A percentile compares a stretch with the other conserved stretches of the same genome.
Conservation (phyloP, 2,797 vertebrate species). For the Characodon lateralis region DNA sequence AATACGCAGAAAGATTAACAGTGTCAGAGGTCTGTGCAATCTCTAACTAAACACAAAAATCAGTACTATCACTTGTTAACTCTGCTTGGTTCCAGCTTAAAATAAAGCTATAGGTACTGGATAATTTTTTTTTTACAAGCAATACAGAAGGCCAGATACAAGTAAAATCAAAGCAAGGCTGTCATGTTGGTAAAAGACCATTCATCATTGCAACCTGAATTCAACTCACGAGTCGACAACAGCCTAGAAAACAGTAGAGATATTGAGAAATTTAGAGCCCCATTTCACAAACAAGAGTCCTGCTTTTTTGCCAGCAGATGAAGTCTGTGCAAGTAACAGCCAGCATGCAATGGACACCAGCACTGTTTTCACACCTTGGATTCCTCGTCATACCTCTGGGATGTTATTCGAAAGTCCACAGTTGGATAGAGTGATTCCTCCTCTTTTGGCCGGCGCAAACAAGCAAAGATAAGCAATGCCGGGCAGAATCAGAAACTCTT, state of each 20-base stretch:
- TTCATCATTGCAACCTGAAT: constrained; percentile 7
- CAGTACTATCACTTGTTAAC: background rate
- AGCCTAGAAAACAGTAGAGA: constrained; percentile 2
- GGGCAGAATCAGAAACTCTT: background rate
- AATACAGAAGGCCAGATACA: background rate
- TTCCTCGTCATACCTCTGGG: background rate
- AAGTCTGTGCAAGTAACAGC: background rate
- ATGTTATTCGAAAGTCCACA: constrained; percentile 1
- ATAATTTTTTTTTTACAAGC: constrained; percentile 9
- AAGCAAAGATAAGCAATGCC: constrained; percentile 4
- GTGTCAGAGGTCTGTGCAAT: background rate
- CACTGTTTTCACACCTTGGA: background rate
- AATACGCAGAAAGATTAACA: constrained; percentile 15
- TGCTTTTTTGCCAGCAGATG: background rate
- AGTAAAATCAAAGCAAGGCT: constrained; percentile 1
- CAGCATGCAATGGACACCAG: background rate
- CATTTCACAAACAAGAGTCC: background rate
- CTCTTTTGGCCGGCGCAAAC: background rate
- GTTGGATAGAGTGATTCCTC: background rate
- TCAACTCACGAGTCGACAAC: constrained; percentile 3
- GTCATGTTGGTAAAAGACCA: background rate
- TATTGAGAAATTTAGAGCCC: constrained; percentile 15
- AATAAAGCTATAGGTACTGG: background rate
- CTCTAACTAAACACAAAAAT: constrained; percentile 6
- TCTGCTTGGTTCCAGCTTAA: background rate